Conservation (phyloP, 2,888 invertebrate genomes). For the Alloscopus bannaensis region DNA sequence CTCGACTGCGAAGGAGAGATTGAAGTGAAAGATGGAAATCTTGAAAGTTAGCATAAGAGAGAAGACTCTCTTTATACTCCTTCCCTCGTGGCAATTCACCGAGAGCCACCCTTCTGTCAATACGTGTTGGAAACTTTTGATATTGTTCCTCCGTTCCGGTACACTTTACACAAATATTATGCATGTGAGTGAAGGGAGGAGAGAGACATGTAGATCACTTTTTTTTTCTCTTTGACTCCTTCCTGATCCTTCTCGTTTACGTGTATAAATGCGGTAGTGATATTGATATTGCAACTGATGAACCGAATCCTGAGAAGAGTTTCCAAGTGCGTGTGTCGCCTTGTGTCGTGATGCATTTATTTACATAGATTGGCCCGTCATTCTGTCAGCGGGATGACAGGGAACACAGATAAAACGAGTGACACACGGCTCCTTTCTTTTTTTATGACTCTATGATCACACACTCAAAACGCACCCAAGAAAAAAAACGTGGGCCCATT, state of each 20-base stretch:
- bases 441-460: constrained; percentile 67
- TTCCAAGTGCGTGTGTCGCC: not conserved
- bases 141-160: too few relatives aligned
- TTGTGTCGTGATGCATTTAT: constrained; percentile 57
- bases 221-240: constrained; percentile 17
- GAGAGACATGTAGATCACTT: constrained; percentile 54
- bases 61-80: constrained; percentile 3
- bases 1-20: not conserved
- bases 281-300: constrained; percentile 59
- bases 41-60: constrained; percentile 7
- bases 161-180: constrained; percentile 26
- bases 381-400: constrained; percentile 70
- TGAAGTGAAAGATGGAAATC: constrained; percentile 2
- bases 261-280: constrained; percentile 31
- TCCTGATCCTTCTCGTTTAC: too few relatives aligned
- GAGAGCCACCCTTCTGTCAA: not conserved
- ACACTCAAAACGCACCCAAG: constrained; percentile 45
- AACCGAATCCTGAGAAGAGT: constrained; percentile 37
- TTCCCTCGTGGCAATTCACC: constrained; percentile 31
- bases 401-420: constrained; percentile 68
- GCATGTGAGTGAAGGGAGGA: constrained; percentile 33
- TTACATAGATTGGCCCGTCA: constrained; percentile 70
- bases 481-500: too few relatives aligned
- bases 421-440: constrained; percentile 65
- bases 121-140: not conserved